phyloP scores from a whole-genome alignment of 2,888 invertebrate genomes.

The Timema podura region DNA sequence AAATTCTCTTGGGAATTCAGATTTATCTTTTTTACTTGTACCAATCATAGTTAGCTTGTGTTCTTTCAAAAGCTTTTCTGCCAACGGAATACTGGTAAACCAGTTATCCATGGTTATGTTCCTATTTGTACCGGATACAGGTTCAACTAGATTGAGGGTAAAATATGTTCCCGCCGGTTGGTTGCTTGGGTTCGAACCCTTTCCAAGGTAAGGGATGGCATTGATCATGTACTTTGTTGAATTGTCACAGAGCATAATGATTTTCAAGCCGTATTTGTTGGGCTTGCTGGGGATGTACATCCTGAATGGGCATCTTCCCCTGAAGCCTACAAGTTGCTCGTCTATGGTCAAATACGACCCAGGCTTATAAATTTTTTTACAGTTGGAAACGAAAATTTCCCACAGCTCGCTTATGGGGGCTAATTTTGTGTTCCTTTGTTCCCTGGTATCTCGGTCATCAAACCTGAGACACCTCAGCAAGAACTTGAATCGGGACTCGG shows the following conservation, averaged over 20 bases:
- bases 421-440: no score
- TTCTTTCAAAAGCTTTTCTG: background rate
- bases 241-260: slow-evolving; percentile 33
- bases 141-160: no score
- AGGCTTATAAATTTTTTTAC: no score
- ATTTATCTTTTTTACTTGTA: background rate
- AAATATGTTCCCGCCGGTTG: no score
- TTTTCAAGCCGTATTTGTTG: slow-evolving; percentile 38
- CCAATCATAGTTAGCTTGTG: background rate
- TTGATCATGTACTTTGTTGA: slow-evolving; percentile 29
- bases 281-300: slow-evolving; percentile 39
- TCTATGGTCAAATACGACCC: slow-evolving; percentile 11
- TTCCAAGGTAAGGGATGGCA: slow-evolving; percentile 33
- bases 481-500: no score
- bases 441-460: no score
- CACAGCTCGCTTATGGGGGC: no score
- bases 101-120: slow-evolving; percentile 5
- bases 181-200: background rate
- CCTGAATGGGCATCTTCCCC: slow-evolving; percentile 33
- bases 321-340: slow-evolving; percentile 31
- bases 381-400: no score
- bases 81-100: background rate
- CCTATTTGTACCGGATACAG: background rate
- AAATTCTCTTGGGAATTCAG: background rate
- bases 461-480: no score